A percentile compares a stretch with the other conserved stretches of the same genome.
Conservation (phyloP, 2,888 invertebrate species). For the Anaspis maculata region DNA sequence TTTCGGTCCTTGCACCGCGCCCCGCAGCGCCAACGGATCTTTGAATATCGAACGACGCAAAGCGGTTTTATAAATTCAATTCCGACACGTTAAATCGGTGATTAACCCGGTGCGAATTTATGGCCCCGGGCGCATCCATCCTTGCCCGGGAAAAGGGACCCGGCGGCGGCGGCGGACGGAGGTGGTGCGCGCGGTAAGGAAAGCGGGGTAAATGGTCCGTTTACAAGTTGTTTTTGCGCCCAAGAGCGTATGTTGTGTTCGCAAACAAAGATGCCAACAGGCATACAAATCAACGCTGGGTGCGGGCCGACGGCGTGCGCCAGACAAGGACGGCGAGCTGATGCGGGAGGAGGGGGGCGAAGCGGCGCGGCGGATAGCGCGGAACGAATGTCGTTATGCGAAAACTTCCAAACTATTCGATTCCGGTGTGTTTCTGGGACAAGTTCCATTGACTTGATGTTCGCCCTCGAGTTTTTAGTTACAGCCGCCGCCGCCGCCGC, state of each 20-base stretch:
- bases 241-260: conserved; percentile 25
- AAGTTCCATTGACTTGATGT: conserved; percentile 21
- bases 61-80: conserved; percentile 8
- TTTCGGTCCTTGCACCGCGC: too few relatives aligned
- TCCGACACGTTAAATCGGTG: conserved; percentile 7
- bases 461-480: conserved; percentile 20
- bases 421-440: conserved; percentile 20
- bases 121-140: conserved; percentile 1
- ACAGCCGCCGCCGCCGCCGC: conserved; percentile 7
- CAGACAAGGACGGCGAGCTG: too few relatives aligned
- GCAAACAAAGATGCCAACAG: conserved; percentile 19
- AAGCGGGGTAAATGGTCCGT: conserved; percentile 29
- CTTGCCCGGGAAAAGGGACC: too few relatives aligned
- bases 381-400: conserved; percentile 27
- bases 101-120: conserved; percentile 12
- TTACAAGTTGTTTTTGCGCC: conserved; percentile 31
- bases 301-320: too few relatives aligned
- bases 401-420: conserved; percentile 29
- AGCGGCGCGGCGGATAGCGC: conserved; percentile 15
- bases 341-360: too few relatives aligned
- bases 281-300: conserved; percentile 15
- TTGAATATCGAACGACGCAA: too few relatives aligned
- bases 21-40: too few relatives aligned
- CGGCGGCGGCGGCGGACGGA: background rate
- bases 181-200: conserved; percentile 21